Evolutionary conservation across 2,113 vertebrate species (phyloP).

Genomic region (Apus apus): DNA sequence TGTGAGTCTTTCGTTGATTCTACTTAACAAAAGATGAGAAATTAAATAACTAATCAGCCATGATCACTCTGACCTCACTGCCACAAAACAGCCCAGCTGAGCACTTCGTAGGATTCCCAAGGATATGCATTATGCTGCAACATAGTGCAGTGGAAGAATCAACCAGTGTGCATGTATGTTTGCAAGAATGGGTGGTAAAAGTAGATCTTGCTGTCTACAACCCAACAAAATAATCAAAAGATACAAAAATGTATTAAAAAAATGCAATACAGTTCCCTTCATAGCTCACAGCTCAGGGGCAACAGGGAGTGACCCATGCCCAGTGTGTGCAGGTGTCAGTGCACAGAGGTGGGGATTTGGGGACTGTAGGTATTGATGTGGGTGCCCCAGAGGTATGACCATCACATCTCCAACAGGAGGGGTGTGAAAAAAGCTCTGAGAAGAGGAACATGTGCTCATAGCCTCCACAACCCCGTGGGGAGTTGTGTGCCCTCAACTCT

Average conservation of each 20-base stretch:
- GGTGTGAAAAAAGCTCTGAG: neutral
- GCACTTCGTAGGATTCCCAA: neutral
- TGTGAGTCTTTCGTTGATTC: neutral
- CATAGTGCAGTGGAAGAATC: neutral
- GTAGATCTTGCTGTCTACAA: neutral
- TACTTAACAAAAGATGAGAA: neutral
- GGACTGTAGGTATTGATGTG: neutral
- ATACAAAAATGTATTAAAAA: too few relatives aligned
- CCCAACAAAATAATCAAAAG: neutral
- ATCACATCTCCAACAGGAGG: rapidly evolving
- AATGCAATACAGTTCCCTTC: neutral
- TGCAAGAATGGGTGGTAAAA: neutral
- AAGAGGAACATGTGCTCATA: neutral
- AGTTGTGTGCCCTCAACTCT: neutral
- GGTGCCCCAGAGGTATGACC: rapidly evolving
- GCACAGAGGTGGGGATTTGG: neutral
- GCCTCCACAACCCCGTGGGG: rapidly evolving
- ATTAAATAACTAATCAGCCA: neutral
- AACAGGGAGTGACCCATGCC: neutral
- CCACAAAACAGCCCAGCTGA: rapidly evolving
- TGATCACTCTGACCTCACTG: neutral
- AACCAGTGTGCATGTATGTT: neutral
- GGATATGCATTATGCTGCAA: rapidly evolving
- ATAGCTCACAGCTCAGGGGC: rapidly evolving
- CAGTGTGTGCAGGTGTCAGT: rapidly evolving